Percentiles rank a stretch among this genome's conserved stretches.
Conservation (phyloP, 2,797 vertebrate species). For the Premnoplex brunnescens region DNA sequence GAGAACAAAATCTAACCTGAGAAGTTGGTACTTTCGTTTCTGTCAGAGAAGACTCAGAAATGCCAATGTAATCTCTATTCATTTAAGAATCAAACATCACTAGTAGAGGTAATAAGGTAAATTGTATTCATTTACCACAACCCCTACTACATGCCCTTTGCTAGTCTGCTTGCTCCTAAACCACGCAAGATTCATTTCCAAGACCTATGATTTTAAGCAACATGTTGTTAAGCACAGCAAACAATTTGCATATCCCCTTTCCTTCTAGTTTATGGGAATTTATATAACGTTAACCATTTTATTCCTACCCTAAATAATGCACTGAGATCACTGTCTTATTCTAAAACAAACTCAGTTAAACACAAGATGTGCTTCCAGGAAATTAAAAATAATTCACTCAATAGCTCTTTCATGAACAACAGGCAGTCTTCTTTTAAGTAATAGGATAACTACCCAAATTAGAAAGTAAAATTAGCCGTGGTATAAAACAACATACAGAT, state of each 20-base stretch:
- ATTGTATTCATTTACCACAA: not conserved
- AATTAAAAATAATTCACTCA: not conserved
- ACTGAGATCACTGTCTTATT: slow-evolving; percentile 25
- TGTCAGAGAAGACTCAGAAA: not conserved
- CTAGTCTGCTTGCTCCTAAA: not conserved
- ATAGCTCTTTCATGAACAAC: slow-evolving; percentile 38
- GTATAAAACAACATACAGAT: not conserved
- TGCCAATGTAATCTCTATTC: not conserved
- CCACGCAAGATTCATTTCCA: not conserved
- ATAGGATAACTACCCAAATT: slow-evolving; percentile 48
- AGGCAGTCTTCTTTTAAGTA: slow-evolving; percentile 48
- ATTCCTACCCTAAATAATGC: slow-evolving; percentile 4
- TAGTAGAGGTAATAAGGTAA: not conserved
- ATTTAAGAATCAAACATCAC: not conserved
- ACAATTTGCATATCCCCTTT: not conserved
- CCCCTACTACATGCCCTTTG: not conserved
- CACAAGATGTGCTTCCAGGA: slow-evolving; percentile 23
- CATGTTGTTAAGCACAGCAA: not conserved
- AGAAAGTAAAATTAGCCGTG: slow-evolving; percentile 50
- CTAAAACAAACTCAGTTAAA: slow-evolving; percentile 8
- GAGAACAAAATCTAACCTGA: not conserved
- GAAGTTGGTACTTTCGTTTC: not conserved
- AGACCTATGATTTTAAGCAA: not conserved
- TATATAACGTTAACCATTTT: not conserved
- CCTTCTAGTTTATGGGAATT: not conserved